Evolutionary conservation across 2,888 invertebrate genomes (phyloP).

Genomic region (Dione vanillae): DNA sequence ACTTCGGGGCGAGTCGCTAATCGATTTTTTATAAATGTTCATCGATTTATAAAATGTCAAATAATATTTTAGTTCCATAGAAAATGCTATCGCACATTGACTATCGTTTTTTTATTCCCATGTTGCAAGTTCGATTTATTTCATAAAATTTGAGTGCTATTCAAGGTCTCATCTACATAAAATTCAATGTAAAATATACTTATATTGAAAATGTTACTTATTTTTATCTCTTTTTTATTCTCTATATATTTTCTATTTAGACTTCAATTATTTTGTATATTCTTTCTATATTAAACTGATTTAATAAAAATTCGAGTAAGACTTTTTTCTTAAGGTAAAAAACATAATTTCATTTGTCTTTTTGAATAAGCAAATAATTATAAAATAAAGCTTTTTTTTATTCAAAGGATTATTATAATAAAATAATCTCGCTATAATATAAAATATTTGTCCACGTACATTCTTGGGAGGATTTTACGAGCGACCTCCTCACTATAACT

Average conservation of each 20-base stretch:
- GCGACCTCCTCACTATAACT: constrained; percentile 58
- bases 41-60: constrained; percentile 16
- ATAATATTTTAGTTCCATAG: neutral
- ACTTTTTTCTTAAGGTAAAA: neutral
- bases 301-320: neutral
- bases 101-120: neutral
- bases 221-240: too few relatives aligned
- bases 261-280: too few relatives aligned
- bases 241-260: too few relatives aligned
- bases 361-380: too few relatives aligned
- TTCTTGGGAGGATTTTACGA: constrained; percentile 62
- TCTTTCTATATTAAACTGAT: too few relatives aligned
- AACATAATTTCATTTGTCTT: neutral
- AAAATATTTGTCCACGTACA: constrained; percentile 54
- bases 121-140: neutral
- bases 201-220: too few relatives aligned
- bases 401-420: neutral
- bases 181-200: too few relatives aligned
- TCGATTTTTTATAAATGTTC: constrained; percentile 11
- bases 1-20: neutral
- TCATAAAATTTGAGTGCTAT: neutral
- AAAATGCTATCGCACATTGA: neutral
- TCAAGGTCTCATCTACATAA: too few relatives aligned
- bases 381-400: neutral
- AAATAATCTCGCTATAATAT: constrained; percentile 11